Base-by-base conservation (phyloP, 2,888 invertebrate species). In the Chrysomela aeneicollis region DNA sequence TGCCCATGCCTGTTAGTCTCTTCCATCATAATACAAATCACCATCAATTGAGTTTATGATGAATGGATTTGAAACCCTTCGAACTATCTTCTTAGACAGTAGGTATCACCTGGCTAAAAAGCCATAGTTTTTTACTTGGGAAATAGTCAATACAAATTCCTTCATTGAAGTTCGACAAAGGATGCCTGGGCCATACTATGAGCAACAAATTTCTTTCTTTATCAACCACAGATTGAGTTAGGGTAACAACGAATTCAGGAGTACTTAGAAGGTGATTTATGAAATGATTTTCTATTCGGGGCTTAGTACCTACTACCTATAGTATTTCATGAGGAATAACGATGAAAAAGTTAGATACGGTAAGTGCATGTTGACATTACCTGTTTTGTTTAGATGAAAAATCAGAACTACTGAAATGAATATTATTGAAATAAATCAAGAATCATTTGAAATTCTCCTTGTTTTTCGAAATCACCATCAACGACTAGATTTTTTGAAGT, bases 181-280 rank as follows among this genome's bases (percentile, higher is more conserved):
- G 37, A 58, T 22, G 32, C 47, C n/a, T 52, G 53, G 59, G 61
- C 49, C 57, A 58, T 52, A 21, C 57, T 61, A 55, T 61, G 63
- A 59, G 59, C 61, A 66, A 64, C 66, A 69, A 69, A 69, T 69
- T 69, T 59, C 32, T 59, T 49, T 61, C 60, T 61, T 61, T 60
- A 66, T 64, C 52, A 49, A 50, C 58, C 64, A 61, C 67, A 64
- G 52, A 63, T 64, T 57, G 55, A 17, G 54, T 61, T 61, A 57
- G 68, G 68, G 68, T 67, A 55, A 47, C 30, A 58, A 49, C 47
- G 51, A 64, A 54, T 64, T 61, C 60, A 47, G 50, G 50, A 37
- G 49, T 65, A 67, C 55, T 71, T 71, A 69, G 15, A 35, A 37
- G 51, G 50, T 67, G 71, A 71, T 71, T 71, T 71, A 71, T 68